These are phyloP conservation scores for Pseudopodoces humilis DNA, from an alignment of 2,113 vertebrate species.

Conservation along the genomic window DNA sequence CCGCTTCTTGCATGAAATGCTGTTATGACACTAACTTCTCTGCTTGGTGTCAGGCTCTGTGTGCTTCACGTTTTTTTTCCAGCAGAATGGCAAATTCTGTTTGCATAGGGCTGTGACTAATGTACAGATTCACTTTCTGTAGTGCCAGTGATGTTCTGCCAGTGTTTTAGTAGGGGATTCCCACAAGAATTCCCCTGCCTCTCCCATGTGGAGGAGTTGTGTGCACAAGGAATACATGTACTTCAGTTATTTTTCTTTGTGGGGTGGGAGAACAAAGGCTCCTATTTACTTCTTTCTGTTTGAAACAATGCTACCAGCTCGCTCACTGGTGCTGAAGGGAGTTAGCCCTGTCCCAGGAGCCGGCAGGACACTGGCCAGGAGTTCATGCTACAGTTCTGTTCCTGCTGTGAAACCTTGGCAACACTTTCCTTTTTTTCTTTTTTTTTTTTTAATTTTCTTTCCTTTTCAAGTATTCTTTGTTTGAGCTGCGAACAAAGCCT, in stretches of 20 bases:
- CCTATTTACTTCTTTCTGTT: background rate
- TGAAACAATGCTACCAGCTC: background rate
- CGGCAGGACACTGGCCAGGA: background rate
- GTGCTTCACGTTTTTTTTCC: background rate
- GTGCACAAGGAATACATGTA: background rate
- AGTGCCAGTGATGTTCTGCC: background rate
- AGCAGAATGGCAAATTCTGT: background rate
- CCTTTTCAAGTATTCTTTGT: slow-evolving; percentile 7
- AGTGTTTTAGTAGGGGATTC: background rate
- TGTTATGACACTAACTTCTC: background rate
- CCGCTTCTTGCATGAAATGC: background rate
- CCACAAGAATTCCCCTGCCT: background rate
- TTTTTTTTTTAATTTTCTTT: background rate
- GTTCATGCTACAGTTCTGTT: background rate
- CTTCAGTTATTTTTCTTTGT: background rate
- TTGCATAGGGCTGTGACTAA: background rate
- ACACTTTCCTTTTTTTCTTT: background rate
- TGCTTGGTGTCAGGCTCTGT: background rate
- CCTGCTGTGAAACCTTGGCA: slow-evolving; percentile 3
- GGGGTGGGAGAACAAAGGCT: background rate
- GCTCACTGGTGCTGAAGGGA: background rate
- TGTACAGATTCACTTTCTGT: background rate
- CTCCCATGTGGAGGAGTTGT: background rate
- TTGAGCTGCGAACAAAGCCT: background rate
- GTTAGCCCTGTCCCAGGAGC: background rate